phyloP scores from a whole-genome alignment of 2,797 vertebrate genomes.

The Gymnopithys bicolor region DNA sequence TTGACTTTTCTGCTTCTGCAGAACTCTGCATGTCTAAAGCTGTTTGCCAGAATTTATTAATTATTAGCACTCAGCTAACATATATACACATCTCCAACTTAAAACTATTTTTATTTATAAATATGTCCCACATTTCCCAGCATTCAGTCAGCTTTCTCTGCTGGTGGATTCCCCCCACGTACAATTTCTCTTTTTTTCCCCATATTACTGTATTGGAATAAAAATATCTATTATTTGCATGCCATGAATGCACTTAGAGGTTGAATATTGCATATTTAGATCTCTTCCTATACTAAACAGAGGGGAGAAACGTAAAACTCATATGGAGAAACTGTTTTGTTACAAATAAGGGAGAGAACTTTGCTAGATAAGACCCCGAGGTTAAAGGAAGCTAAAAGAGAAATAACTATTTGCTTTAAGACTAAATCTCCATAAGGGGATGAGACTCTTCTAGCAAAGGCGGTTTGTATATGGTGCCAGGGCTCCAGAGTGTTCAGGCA shows the following conservation, averaged over 20 bases:
- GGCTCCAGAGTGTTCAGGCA: neutral
- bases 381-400: neutral
- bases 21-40: neutral
- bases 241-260: neutral
- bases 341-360: neutral
- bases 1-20: neutral
- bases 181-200: neutral
- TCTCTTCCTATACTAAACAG: neutral
- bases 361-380: neutral
- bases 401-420: neutral
- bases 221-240: neutral
- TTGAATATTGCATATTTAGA: neutral
- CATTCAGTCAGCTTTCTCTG: neutral
- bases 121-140: neutral
- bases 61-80: neutral
- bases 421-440: neutral
- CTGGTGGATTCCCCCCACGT: neutral
- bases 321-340: neutral
- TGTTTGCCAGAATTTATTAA: neutral
- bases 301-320: neutral
- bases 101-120: neutral
- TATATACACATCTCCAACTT: neutral
- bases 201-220: neutral
- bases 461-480: neutral
- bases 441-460: neutral